Evolutionary conservation across 2,797 vertebrate genomes (phyloP), one percentile per base, ranked within the genome.

Genomic region (Sebastes variabilis): DNA sequence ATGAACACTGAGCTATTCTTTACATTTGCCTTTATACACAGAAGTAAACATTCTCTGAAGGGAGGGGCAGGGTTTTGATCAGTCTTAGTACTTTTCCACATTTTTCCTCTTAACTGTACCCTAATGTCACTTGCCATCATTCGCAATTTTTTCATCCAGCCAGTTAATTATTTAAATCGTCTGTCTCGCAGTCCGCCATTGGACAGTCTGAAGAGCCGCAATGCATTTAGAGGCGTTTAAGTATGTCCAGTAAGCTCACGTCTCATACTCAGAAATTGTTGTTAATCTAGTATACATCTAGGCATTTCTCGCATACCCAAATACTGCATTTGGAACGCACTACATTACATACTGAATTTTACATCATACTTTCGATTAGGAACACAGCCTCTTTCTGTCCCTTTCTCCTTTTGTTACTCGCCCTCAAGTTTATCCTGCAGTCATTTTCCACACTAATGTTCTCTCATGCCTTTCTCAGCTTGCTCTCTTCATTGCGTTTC

Each of bases 361-460:
- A 12, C 11, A 12, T 36, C 6, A 22, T 4, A 64, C 61, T 24
- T 32, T n/a, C 18, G 4, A 11, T 30, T 34, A 0, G 6, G 20
- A 61, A 32, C 20, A 61, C 11, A 61, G 59, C n/a, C 58, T 27
- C 36, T 66, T 42, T 64, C 61, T 36, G 34, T 81, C 70, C 72
- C 72, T 77, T 70, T 87, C 68, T 78, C 30, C 32, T 68, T 68
- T 55, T 79, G 67, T 75, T 59, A 22, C 58, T 81, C 8, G 1
- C 74, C 68, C 56, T 66, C 24, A 18, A 56, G 58, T 73, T 32
- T 73, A 22, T 74, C 82, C 71, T 36, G 66, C 79, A 79, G 71
- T 68, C 78, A 73, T 82, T 84, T 86, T 72, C 56, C 66, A 70
- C 68, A 24, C 18, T 34, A 11, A 56, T 68, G 60, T 78, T 88